These are phyloP conservation scores for Rhamphomyia laevipes DNA, from an alignment of 2,888 invertebrate genomes.

Conservation along the genomic window DNA sequence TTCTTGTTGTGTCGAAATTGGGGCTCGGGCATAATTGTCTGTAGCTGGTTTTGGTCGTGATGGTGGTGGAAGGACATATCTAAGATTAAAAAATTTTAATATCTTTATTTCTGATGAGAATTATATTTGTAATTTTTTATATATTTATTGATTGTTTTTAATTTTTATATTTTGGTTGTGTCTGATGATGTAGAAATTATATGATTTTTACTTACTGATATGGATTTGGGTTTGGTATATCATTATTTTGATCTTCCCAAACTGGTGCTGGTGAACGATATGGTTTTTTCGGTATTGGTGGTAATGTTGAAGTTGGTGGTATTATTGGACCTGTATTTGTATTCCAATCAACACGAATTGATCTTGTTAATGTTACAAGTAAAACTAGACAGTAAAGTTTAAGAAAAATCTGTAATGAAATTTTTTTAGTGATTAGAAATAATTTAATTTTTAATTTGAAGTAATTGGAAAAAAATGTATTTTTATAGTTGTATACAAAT, in stretches of 20 bases:
- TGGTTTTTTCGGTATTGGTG: slow-evolving; percentile 40
- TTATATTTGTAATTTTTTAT: not conserved
- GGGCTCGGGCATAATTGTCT: slow-evolving; percentile 18
- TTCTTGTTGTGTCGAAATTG: slow-evolving; percentile 14
- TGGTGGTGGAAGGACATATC: slow-evolving; percentile 35
- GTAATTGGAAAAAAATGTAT: too few relatives aligned
- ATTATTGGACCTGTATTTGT: slow-evolving; percentile 49
- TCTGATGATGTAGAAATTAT: not conserved
- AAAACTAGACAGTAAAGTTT: slow-evolving; percentile 29
- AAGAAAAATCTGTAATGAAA: slow-evolving; percentile 21
- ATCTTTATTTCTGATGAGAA: not conserved
- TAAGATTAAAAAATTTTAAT: slow-evolving; percentile 11
- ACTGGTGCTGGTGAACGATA: slow-evolving; percentile 48
- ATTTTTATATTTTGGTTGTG: not conserved
- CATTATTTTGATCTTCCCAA: slow-evolving; percentile 47
- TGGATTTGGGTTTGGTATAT: slow-evolving; percentile 48
- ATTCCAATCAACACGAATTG: slow-evolving; percentile 51
- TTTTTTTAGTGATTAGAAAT: not conserved
- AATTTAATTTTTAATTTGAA: too few relatives aligned
- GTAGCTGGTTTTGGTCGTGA: slow-evolving; percentile 30
- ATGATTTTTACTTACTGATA: slow-evolving; percentile 40
- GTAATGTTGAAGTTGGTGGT: slow-evolving; percentile 44
- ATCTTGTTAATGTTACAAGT: slow-evolving; percentile 34
- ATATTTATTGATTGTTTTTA: not conserved
- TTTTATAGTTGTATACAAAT: too few relatives aligned